Evolutionary conservation across 2,888 invertebrate species (phyloP), one percentile per base, ranked within the genome.

Genomic region (Heliconius aoede): DNA sequence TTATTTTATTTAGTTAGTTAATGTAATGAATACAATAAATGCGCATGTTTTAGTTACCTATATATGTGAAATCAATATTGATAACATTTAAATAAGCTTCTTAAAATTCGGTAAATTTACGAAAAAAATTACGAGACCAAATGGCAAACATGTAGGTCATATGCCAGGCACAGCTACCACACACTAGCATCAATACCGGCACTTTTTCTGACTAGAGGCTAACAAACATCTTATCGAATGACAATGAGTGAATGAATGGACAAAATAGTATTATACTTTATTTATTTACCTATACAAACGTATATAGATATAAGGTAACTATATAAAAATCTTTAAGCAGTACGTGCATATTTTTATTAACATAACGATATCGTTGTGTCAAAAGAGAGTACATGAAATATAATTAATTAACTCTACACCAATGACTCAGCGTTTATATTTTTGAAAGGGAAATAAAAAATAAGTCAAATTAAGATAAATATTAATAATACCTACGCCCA

Each of bases 381-480:
- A 55, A 69, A 69, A 32, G 55, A 55, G 65, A 36, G 36, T 65
- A 65, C 24, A 55, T 55, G 51, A 11, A 30, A n/a, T 60, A 72
- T 36, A 18, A 60, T 60, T 60, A 40, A 72, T 72, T n/a, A 55
- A 30, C 36, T 36, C 40, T 28, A 71, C 36, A 64, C 36, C 28
- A 26, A 55, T 65, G 67, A 72, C 40, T 60, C 72, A 60, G 67
- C 60, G 60, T 32, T 73, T 75, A 46, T 68, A 64, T 74, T 79
- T 68, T 77, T 72, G 74, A 76, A 78, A 74, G 72, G 74, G 68
- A 74, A 72, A 74, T 58, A 69, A 79, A 78, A 76, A 76, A 78
- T 73, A 78, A 71, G 68, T 75, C 74, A 55, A 62, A 51, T n/a
- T 62, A 69, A 78, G 51, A 73, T 76, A 74, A 73, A 77, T 67